Percentiles rank a stretch among this genome's conserved stretches.
Evolutionary conservation across 2,113 vertebrate genomes (phyloP).

Genomic region (Platysternon megacephalum): DNA sequence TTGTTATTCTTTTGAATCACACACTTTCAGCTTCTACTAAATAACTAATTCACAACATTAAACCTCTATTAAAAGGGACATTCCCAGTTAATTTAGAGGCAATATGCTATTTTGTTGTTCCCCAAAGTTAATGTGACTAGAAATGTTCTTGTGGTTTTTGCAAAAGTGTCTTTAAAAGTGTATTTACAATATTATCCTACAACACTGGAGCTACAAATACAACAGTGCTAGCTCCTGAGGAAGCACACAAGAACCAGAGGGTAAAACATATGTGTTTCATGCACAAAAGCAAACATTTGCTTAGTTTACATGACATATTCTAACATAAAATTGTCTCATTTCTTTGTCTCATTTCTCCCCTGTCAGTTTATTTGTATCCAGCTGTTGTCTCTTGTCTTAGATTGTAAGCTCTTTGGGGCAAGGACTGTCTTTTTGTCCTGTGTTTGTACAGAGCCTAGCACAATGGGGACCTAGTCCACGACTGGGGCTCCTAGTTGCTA

Average conservation of each 20-base stretch:
- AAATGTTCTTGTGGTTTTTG: neutral
- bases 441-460: neutral
- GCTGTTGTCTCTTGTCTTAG: neutral
- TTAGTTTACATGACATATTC: neutral
- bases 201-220: neutral
- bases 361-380: neutral
- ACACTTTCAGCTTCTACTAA: constrained; percentile 65
- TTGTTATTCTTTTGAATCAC: constrained; percentile 45
- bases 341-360: neutral
- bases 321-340: neutral
- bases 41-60: constrained; percentile 59
- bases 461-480: fast-evolving
- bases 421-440: fast-evolving
- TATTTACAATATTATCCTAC: constrained; percentile 25
- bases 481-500: neutral
- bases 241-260: constrained; percentile 44
- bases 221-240: neutral
- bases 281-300: neutral
- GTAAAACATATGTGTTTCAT: neutral
- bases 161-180: constrained; percentile 54
- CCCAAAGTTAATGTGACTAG: constrained; percentile 25
- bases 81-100: constrained; percentile 56
- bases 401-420: neutral
- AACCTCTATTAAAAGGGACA: constrained; percentile 50
- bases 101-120: constrained; percentile 54